Conservation (phyloP, 1,140 invertebrate species). For the Lepeophtheirus salmonis region DNA sequence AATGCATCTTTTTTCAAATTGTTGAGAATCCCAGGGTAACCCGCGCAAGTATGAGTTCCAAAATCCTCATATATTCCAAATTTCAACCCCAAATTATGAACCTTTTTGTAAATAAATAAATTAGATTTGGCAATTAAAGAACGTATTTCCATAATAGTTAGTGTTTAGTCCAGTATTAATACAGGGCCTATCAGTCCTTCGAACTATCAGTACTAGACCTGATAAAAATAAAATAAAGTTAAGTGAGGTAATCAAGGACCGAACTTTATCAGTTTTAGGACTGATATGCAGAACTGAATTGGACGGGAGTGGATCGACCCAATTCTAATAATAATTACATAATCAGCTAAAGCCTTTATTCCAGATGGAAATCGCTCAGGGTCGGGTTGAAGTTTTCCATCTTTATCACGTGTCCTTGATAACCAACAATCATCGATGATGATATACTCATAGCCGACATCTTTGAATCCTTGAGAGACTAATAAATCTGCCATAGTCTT, state of each 20-base stretch:
- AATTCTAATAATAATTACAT: constrained; percentile 49
- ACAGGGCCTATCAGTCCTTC: too few species aligned
- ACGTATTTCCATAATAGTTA: background rate
- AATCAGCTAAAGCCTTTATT: constrained; percentile 68
- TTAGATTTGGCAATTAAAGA: background rate
- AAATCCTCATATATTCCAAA: constrained; percentile 41
- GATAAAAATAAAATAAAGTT: too few species aligned
- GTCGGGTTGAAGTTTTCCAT: constrained; percentile 64
- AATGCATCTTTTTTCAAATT: constrained; percentile 34
- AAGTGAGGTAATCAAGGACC: too few species aligned
- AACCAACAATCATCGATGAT: constrained; percentile 94
- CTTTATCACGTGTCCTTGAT: constrained; percentile 48
- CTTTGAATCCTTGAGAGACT: constrained; percentile 67
- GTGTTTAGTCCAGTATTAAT: background rate
- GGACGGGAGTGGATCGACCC: background rate
- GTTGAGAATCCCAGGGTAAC: constrained; percentile 36
- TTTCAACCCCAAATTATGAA: constrained; percentile 35
- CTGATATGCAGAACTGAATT: constrained; percentile 1
- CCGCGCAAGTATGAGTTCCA: constrained; percentile 37
- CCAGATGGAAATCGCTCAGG: constrained; percentile 70
- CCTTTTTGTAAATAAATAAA: constrained; percentile 24
- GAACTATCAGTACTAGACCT: too few species aligned
- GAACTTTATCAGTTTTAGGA: too few species aligned
- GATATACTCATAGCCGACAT: constrained; percentile 73
- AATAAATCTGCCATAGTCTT: constrained; percentile 75